A percentile compares a stretch with the other conserved stretches of the same genome.
These are phyloP conservation scores for Clarias laeviceps DNA, from an alignment of 2,797 vertebrate species.

Conservation along the genomic window DNA sequence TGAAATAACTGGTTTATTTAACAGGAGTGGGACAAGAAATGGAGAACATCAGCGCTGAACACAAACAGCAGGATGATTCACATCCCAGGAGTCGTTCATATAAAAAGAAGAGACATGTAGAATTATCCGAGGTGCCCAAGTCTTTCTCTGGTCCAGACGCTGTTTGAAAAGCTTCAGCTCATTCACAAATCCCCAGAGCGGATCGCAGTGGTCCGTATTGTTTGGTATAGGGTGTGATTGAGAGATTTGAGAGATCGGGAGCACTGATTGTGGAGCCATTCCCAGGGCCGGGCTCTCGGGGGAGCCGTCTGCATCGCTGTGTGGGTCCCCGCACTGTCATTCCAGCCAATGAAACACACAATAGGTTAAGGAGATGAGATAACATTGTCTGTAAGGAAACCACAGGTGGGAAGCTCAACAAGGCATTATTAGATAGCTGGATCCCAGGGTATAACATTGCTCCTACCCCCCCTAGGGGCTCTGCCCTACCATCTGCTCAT, in stretches of 20 bases:
- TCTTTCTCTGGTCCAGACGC: not conserved
- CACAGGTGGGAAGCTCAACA: conserved; percentile 80
- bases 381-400: conserved; percentile 73
- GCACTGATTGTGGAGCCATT: conserved; percentile 68
- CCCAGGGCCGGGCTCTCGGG: conserved; percentile 75
- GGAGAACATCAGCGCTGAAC: not conserved
- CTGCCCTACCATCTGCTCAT: conserved; percentile 77
- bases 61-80: not conserved
- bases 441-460: conserved; percentile 84
- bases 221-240: conserved; percentile 64
- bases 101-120: not conserved
- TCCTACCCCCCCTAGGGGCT: conserved; percentile 70
- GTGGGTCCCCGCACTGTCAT: conserved; percentile 74
- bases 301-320: conserved; percentile 65
- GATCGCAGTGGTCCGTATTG: conserved; percentile 50
- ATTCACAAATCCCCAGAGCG: conserved; percentile 50
- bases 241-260: conserved; percentile 64
- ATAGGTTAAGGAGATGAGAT: conserved; percentile 80
- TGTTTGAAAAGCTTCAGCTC: not conserved
- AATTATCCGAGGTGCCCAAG: not conserved
- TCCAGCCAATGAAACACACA: conserved; percentile 72
- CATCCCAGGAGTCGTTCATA: not conserved
- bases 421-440: conserved; percentile 77
- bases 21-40: not conserved
- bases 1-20: not conserved